These are phyloP conservation scores for Drosophila azteca DNA, from an alignment of 1,140 invertebrate species.

Conservation along the genomic window DNA sequence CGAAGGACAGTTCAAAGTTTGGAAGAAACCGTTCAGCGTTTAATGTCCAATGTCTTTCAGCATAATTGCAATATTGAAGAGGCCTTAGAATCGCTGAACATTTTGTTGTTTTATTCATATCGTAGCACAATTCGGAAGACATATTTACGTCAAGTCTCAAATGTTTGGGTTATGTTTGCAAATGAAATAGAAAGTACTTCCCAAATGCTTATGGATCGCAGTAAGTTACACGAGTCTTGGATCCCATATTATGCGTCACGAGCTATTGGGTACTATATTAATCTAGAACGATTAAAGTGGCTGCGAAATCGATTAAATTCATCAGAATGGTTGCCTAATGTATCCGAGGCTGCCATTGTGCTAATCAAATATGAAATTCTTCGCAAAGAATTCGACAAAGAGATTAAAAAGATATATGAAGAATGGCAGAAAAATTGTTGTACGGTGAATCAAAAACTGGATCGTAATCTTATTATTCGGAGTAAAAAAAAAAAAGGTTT, in stretches of 20 bases:
- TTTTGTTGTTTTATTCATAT: conserved; percentile 88
- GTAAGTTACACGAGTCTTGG: conserved; percentile 86
- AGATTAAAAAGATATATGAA: conserved; percentile 81
- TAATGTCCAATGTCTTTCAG: conserved; percentile 88
- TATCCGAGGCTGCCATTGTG: conserved; percentile 38
- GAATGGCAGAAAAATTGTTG: conserved; percentile 86
- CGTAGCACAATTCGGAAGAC: conserved; percentile 86
- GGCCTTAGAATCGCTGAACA: conserved; percentile 88
- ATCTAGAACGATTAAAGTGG: conserved; percentile 61
- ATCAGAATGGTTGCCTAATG: conserved; percentile 66
- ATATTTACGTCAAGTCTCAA: conserved; percentile 86
- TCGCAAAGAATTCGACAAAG: conserved; percentile 53
- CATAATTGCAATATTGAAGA: conserved; percentile 89
- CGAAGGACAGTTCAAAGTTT: conserved; percentile 87
- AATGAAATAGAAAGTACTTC: conserved; percentile 90
- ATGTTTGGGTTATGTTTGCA: conserved; percentile 89
- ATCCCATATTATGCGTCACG: conserved; percentile 89
- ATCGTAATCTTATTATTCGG: conserved; percentile 88
- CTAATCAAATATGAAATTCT: conserved; percentile 51
- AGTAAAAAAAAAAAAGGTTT: conserved; percentile 87
- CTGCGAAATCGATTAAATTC: conserved; percentile 53
- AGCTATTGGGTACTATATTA: conserved; percentile 52
- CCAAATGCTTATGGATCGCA: conserved; percentile 88
- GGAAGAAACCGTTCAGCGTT: conserved; percentile 88
- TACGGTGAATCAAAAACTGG: conserved; percentile 87